A percentile compares a stretch with the other conserved stretches of the same genome.
Evolutionary conservation across 2,888 invertebrate genomes (phyloP).

Genomic region (Steinernema carpocapsae): DNA sequence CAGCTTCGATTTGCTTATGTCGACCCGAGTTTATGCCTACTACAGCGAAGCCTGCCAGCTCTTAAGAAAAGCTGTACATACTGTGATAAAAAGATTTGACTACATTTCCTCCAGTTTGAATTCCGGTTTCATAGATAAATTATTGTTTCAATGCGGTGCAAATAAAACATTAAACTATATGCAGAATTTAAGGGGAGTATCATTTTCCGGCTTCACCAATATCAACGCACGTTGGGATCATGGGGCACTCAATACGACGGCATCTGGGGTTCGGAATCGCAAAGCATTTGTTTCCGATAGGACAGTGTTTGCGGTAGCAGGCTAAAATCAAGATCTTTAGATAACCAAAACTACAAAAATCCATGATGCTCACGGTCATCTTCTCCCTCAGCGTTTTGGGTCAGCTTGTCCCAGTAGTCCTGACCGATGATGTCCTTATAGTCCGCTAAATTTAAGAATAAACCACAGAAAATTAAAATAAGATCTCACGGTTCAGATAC

Average conservation of each 20-base stretch:
- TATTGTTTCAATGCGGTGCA: no score
- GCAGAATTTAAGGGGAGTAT: no score
- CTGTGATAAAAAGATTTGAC: no score
- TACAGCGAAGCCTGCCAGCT: no score
- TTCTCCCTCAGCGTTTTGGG: background rate
- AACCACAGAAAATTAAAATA: background rate
- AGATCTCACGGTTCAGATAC: background rate
- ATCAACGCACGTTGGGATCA: background rate
- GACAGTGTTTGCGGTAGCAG: background rate
- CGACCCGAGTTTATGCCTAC: no score
- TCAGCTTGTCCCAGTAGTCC: constrained; percentile 26
- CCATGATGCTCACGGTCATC: background rate
- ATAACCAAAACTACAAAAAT: no score
- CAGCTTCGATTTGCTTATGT: no score
- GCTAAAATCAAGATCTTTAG: background rate
- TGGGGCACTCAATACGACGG: constrained; percentile 5
- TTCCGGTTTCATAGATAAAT: no score
- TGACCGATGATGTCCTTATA: constrained; percentile 14
- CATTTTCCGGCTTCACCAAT: background rate
- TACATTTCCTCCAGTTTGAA: no score
- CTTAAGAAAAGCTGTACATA: no score
- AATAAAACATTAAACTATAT: no score
- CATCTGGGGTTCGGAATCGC: constrained; percentile 11
- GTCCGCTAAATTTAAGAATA: background rate
- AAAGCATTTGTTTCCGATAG: constrained; percentile 7